phyloP scores from a whole-genome alignment of 2,113 vertebrate species.

The Motacilla alba region DNA sequence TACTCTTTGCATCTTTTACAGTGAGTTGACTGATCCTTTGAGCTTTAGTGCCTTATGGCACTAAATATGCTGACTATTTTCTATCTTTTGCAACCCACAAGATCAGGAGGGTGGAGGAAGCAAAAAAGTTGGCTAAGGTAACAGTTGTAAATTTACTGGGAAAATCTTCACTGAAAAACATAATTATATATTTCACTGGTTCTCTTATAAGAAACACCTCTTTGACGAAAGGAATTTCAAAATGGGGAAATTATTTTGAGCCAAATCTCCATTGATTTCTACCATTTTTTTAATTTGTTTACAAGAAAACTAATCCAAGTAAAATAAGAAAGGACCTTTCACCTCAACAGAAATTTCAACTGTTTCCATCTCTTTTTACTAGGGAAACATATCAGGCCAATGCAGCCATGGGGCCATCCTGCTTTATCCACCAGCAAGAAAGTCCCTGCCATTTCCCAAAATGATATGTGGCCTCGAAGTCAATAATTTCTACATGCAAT shows the following conservation, averaged over 20 bases:
- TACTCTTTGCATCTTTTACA: not conserved
- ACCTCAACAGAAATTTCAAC: not conserved
- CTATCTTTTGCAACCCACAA: not conserved
- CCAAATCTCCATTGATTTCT: not conserved
- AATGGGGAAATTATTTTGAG: not conserved
- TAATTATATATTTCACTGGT: not conserved
- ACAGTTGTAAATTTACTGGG: not conserved
- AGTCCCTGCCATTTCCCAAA: not conserved
- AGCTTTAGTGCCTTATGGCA: not conserved
- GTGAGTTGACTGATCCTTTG: not conserved
- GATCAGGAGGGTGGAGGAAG: not conserved
- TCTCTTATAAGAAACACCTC: not conserved
- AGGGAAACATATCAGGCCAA: not conserved
- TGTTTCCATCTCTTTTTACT: not conserved
- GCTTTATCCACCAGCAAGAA: not conserved
- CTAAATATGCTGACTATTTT: not conserved
- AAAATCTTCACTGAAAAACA: not conserved
- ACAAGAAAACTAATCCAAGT: not conserved
- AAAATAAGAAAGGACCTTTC: not conserved
- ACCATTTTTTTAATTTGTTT: not conserved
- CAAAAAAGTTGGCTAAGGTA: not conserved
- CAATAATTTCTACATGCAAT: fast-evolving
- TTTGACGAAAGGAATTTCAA: not conserved
- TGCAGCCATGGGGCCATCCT: not conserved
- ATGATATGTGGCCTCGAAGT: not conserved